Base-by-base conservation (phyloP, 2,113 vertebrate genomes). In the Choloepus hoffmanni region DNA sequence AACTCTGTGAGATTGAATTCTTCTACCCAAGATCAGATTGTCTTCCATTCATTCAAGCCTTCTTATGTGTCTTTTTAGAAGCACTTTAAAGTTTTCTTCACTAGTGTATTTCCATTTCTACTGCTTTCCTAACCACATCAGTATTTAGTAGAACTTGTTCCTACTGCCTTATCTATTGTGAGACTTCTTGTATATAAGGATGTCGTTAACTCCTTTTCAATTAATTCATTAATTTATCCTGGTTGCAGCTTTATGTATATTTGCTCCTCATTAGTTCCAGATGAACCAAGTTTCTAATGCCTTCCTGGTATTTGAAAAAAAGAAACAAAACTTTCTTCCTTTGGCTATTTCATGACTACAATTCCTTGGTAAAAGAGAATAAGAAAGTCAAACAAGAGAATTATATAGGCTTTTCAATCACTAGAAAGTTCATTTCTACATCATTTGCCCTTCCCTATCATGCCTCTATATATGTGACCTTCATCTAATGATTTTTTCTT, bases 71-170 rank as follows among this genome's bases (percentile, higher is more conserved):
- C 19, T 33, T 36, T 81, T 77, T 62, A 81, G 43, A 18, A 77
- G 40, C 79, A 82, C 67, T 74, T 70, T 72, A 72, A 85, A 94
- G 50, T 94, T 85, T 90, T 81, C 74, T 86, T 92, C 43, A 33
- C 58, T 77, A 26, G 43, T 91, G 68, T 96, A 55, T 76, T 84
- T 81, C 65, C 11, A 48, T 95, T 43, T 58, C 30, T 23, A 65
- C 58, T 92, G 30, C 28, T 86, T 90, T 67, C 45, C 53, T 93
- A 88, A 85, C 48, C 33, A 24, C 36, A 33, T 30, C 7, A 2
- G 8, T 76, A 33, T 95, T 85, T 95, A 81, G 48, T 92, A 82
- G 74, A 95, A 74, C 7, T 70, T 67, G 77, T 73, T 63, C 28
- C 24, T 68, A 48, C 62, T 53, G 6, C 26, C 43, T 89, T 70